Evolutionary conservation across 2,113 vertebrate genomes (phyloP).

Genomic region (Melanostigma gelatinosum): DNA sequence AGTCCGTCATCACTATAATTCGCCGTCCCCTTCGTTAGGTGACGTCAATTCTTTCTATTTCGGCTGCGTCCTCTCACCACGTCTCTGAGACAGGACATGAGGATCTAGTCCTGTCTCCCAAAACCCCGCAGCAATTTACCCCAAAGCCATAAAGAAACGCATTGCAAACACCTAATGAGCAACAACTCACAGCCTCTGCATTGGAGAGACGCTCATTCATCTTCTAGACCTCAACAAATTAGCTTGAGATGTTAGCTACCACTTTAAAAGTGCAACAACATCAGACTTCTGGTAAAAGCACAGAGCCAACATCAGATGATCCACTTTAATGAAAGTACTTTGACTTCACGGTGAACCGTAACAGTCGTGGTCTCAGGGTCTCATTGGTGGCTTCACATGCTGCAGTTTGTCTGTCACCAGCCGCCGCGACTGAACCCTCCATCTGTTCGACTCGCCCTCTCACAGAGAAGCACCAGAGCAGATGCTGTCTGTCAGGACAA

Average conservation of each 20-base stretch:
- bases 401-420: conserved; percentile 27
- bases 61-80: background rate
- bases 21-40: background rate
- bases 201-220: background rate
- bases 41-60: background rate
- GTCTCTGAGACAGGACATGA: background rate
- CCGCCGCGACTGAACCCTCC: background rate
- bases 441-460: background rate
- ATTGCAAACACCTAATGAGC: background rate
- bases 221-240: background rate
- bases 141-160: background rate
- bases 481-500: background rate
- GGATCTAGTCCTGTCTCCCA: background rate
- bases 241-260: background rate
- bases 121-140: background rate
- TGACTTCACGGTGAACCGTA: background rate
- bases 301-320: background rate
- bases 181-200: background rate
- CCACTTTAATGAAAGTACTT: background rate
- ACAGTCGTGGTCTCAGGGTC: background rate
- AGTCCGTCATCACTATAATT: background rate
- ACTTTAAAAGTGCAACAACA: background rate
- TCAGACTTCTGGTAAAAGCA: background rate
- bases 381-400: conserved; percentile 1
- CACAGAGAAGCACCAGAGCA: background rate